Evolutionary conservation across 2,113 vertebrate species (phyloP), one percentile per base, ranked within the genome.

Genomic region (Aegithalos caudatus): DNA sequence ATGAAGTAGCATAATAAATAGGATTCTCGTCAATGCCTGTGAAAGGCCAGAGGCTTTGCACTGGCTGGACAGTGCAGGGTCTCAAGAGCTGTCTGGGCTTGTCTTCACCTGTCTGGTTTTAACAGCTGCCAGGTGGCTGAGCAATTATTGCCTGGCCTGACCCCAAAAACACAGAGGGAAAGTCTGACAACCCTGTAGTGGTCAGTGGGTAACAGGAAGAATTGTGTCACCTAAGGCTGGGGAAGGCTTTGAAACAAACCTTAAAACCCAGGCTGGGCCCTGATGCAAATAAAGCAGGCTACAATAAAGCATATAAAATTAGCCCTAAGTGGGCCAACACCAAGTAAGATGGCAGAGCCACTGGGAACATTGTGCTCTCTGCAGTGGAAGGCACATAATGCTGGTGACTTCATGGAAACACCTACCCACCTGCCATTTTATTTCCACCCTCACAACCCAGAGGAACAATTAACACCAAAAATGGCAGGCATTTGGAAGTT

Each of bases 121-220:
- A 91, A 76, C 48, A 47, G 23, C 1, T 83, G 58, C 57, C 90
- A 86, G 53, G 58, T 57, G 45, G 54, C 14, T 0, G 1, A 60
- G 42, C 25, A 54, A 67, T 80, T 51, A 85, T 5, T 48, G 45
- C 56, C 64, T 9, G 6, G 38, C 42, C 64, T 83, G 42, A 14
- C 40, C 57, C 66, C 33, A 28, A 73, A 91, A 72, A 33, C 5
- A 33, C 37, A 13, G 3, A 31, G 83, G 45, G 29, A 57, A 74
- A 3, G 2, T 37, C 53, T 51, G 42, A 29, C 0, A 16, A 16
- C 7, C 25, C 22, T 1, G 0, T 0, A 0, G 50, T 3, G 67
- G 67, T 24, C 58, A 38, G 71, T 9, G 29, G 44, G 12, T 35
- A n/a, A 56, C 20, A 61, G 15, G 33, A 27, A 76, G 67, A 79